Evolutionary conservation across 2,888 invertebrate genomes (phyloP), one percentile per base, ranked within the genome.

Genomic region (Stenotaenia linearis): DNA sequence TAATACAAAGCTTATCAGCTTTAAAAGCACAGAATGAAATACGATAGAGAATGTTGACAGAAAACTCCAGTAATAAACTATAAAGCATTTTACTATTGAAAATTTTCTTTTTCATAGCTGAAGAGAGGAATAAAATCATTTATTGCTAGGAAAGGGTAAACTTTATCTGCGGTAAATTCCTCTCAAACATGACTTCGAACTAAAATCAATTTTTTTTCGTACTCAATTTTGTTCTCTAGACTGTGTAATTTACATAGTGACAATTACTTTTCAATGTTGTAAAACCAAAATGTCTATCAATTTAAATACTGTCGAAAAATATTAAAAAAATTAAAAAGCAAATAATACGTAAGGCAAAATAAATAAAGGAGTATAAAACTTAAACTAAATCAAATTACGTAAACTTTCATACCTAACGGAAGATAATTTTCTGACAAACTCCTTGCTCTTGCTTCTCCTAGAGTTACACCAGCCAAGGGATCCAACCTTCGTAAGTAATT

Each of bases 381-480:
- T n/a, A n/a, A n/a, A n/a, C n/a, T n/a, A n/a, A n/a, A n/a, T n/a
- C n/a, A n/a, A n/a, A n/a, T n/a, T n/a, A n/a, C n/a, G n/a, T n/a
- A n/a, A n/a, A n/a, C n/a, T n/a, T n/a, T n/a, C n/a, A 4, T 21
- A 50, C 50, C 50, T 69, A 69, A 69, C 15, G 28, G 69, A 28
- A 69, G 28, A 28, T 69, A 28, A 28, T 69, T 28, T 2, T 69
- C 69, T 0, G 28, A 28, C 69, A 35, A 30, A 75, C 76, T 75
- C 23, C 76, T 75, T 37, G 76, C 76, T 1, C 35, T 75, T 23
- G 35, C 76, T 37, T 75, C 76, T 21, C 76, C 76, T 10, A 75
- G 23, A 32, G 76, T 75, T 23, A 75, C 76, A n/a, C 76, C 76
- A 21, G 76, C 76, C 76, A 75, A 10, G 2, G 76, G 37, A 35